Conservation (phyloP, 2,797 vertebrate species). For the Prionace glauca region DNA sequence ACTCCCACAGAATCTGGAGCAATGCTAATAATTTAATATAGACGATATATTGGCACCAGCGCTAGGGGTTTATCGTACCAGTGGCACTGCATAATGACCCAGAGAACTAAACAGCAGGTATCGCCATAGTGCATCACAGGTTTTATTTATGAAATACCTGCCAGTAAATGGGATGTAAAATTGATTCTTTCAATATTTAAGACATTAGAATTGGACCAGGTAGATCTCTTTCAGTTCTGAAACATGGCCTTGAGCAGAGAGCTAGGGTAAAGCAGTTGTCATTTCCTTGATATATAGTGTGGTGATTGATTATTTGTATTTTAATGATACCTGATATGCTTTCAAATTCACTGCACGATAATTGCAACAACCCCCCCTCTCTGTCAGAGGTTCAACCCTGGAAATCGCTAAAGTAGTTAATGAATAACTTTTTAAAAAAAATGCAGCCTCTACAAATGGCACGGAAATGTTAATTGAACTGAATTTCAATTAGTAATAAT, state of each 20-base stretch:
- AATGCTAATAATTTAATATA: constrained; percentile 1
- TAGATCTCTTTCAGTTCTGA: neutral
- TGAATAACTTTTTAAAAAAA: neutral
- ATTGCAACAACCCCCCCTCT: neutral
- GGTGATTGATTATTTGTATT: neutral
- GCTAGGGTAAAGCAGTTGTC: neutral
- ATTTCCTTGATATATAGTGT: neutral
- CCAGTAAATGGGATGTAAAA: neutral
- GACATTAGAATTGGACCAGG: neutral
- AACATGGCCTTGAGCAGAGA: neutral
- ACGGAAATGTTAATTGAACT: constrained; percentile 15
- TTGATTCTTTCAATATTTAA: constrained; percentile 1
- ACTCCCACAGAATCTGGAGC: neutral
- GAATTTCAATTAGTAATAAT: constrained; percentile 22
- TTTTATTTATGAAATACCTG: neutral
- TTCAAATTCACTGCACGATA: neutral
- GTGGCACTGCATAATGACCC: neutral
- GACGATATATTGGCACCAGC: neutral
- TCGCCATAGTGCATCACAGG: no score
- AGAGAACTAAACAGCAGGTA: neutral
- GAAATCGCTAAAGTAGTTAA: constrained; percentile 19
- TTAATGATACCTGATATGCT: neutral
- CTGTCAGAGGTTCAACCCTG: neutral
- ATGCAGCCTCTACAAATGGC: neutral
- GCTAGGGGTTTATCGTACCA: neutral